These are phyloP conservation scores for Parnassius apollo DNA, from an alignment of 2,888 invertebrate genomes.

Conservation along the genomic window DNA sequence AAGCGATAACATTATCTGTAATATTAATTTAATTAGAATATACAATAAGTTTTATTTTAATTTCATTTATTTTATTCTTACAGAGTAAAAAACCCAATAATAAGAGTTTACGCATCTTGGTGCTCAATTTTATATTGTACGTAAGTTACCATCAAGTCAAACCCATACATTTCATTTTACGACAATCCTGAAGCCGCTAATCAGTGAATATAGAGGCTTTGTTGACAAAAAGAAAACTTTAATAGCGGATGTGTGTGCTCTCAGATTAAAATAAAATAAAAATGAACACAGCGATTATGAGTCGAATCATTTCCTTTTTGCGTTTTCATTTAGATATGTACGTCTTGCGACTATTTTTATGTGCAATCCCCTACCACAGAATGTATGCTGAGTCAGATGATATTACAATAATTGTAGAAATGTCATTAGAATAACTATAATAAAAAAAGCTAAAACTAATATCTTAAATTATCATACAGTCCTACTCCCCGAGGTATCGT, in stretches of 20 bases:
- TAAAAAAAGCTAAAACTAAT: too few species aligned
- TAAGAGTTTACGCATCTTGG: slow-evolving; percentile 63
- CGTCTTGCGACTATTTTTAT: too few species aligned
- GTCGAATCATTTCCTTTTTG: not conserved
- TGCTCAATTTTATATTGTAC: slow-evolving; percentile 28
- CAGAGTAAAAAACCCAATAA: slow-evolving; percentile 65
- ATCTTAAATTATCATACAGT: too few species aligned
- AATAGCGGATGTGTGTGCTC: slow-evolving; percentile 48
- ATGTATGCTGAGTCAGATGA: too few species aligned
- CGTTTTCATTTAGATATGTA: too few species aligned
- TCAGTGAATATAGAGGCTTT: slow-evolving; percentile 41
- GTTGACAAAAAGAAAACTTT: slow-evolving; percentile 43
- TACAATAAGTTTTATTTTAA: not conserved
- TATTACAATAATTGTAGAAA: too few species aligned
- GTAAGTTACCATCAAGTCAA: slow-evolving; percentile 39
- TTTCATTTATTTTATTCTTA: slow-evolving; percentile 43
- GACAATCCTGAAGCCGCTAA: slow-evolving; percentile 40
- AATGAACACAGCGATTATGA: slow-evolving; percentile 3
- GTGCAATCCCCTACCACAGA: too few species aligned
- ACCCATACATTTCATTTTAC: slow-evolving; percentile 46
- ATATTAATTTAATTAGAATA: slow-evolving; percentile 29
- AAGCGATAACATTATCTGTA: slow-evolving; percentile 62
- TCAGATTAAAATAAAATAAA: slow-evolving; percentile 19
- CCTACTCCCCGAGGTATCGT: too few species aligned
- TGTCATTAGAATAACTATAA: too few species aligned